Evolutionary conservation across 2,113 vertebrate genomes (phyloP), one percentile per base, ranked within the genome.

Genomic region (Podocnemis expansa): DNA sequence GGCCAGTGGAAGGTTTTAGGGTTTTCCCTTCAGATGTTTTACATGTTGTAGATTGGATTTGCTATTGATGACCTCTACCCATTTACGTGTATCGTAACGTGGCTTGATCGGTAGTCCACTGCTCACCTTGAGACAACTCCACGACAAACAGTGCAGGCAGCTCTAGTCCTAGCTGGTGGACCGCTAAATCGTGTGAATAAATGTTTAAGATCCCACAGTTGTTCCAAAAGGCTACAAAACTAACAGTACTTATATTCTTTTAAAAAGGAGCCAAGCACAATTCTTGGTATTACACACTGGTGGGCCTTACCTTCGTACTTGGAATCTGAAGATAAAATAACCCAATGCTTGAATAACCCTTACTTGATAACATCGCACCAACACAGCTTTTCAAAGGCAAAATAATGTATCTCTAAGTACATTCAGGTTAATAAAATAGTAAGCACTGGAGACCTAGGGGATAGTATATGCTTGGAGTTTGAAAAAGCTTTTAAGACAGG

Each of bases 141-240:
- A 87, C 45, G 31, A 38, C 25, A 47, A 49, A 41, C 3, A 8
- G 16, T 8, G 47, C 25, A 29, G 16, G 73, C 29, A 75, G n/a
- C 0, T 0, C 60, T 25, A 49, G 51, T 12, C 12, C 0, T 1
- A 63, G 75, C 0, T 82, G 75, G 51, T 34, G 13, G 1, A 45
- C 3, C 22, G 31, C 85, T 58, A 70, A 51, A 76, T 54, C 54
- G 85, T 27, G 31, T 52, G 43, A 31, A 2, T 3, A 29, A 31
- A 12, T 14, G 84, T n/a, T 67, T 86, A 45, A 70, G 87, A 3
- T 1, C 56, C 34, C 43, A 24, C 83, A 4, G 22, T 29, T 27
- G 34, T 51, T 63, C 34, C 73, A 27, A 8, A 5, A n/a, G 45
- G 73, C 5, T 10, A 83, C 10, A 80, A 19, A 80, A 8, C 38